Evolutionary conservation across 2,113 vertebrate species (phyloP).

Genomic region (Crotophaga sulcirostris): DNA sequence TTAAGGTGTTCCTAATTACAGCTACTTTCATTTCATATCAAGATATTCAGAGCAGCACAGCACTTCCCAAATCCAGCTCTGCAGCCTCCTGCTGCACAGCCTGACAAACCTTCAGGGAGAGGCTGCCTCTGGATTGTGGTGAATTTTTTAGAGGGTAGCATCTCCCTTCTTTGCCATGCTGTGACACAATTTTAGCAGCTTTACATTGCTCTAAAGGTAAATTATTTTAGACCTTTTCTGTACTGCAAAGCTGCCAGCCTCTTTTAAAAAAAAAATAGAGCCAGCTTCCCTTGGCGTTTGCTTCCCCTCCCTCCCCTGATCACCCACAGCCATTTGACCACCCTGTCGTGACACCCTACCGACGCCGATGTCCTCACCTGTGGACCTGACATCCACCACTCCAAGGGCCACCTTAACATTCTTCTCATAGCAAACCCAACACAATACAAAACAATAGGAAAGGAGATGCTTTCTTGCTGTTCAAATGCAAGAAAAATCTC

Average conservation of each 20-base stretch:
- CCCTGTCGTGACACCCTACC: background rate
- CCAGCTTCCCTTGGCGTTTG: background rate
- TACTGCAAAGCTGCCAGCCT: background rate
- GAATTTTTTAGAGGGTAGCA: background rate
- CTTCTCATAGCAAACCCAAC: background rate
- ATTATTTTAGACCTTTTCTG: background rate
- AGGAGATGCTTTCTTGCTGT: background rate
- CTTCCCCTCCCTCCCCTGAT: background rate
- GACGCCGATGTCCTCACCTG: rapidly evolving
- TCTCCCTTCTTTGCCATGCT: background rate
- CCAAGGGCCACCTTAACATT: background rate
- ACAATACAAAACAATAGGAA: background rate
- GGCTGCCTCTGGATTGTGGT: background rate
- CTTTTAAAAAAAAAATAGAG: background rate
- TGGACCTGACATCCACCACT: background rate
- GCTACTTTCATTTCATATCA: background rate
- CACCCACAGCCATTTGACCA: background rate
- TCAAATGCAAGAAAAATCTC: background rate
- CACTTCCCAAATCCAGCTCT: background rate
- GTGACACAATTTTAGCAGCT: background rate
- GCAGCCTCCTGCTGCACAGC: conserved; percentile 35
- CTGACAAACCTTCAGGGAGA: conserved; percentile 32
- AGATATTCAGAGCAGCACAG: background rate
- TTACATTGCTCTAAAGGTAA: background rate
- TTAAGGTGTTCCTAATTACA: background rate